These are phyloP conservation scores for Maniola jurtina DNA, from an alignment of 1,140 invertebrate species.

Conservation along the genomic window DNA sequence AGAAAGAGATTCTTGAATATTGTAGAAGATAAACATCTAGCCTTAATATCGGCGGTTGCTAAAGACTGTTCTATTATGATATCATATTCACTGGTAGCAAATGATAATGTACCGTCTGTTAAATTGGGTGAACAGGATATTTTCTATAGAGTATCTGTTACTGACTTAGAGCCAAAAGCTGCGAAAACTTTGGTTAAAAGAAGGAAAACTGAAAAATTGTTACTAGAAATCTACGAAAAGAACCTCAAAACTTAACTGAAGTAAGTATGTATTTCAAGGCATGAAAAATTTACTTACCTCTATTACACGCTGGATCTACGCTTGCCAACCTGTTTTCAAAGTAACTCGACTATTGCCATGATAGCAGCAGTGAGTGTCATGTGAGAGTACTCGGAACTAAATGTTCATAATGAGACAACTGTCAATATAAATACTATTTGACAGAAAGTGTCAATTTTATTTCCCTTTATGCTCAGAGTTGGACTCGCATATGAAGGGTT, in stretches of 20 bases:
- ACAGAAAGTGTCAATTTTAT: no score
- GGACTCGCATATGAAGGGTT: no score
- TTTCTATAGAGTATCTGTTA: slow-evolving; percentile 58
- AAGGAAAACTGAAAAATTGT: slow-evolving; percentile 47
- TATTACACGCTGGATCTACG: neutral
- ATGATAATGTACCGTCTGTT: slow-evolving; percentile 36
- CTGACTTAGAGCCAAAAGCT: slow-evolving; percentile 73
- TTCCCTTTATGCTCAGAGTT: no score
- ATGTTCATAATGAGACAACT: no score
- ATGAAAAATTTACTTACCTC: neutral
- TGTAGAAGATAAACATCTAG: slow-evolving; percentile 38
- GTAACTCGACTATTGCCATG: no score
- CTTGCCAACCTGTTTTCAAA: no score
- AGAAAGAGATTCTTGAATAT: slow-evolving; percentile 43
- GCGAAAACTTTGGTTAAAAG: slow-evolving; percentile 51
- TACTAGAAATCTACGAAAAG: slow-evolving; percentile 50
- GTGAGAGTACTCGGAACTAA: no score
- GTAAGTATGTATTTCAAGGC: slow-evolving; percentile 15
- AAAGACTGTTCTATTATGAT: slow-evolving; percentile 78
- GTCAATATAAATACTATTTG: no score
- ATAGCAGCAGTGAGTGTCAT: no score
- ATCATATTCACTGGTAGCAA: slow-evolving; percentile 46
- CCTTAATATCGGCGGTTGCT: slow-evolving; percentile 65
- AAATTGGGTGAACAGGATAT: slow-evolving; percentile 41
- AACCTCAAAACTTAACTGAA: neutral